Conservation (phyloP, 1,140 invertebrate genomes). For the Drosophila guanche region DNA sequence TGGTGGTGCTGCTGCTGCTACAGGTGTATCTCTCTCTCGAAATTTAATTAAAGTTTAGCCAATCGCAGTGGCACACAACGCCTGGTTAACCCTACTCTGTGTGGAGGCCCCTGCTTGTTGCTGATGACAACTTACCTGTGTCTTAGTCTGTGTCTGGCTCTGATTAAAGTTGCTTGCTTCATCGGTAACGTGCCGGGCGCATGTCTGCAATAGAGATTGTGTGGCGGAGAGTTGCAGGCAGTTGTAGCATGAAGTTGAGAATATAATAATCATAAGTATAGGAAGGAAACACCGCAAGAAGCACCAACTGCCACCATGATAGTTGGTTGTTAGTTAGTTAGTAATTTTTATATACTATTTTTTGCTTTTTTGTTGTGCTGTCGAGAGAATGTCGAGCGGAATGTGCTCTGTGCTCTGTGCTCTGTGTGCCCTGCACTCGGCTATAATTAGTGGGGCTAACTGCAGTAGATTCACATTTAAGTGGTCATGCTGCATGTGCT, state of each 20-base stretch:
- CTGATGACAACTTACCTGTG: conserved; percentile 75
- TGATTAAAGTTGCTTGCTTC: conserved; percentile 77
- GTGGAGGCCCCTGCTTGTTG: background rate
- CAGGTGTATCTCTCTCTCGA: conserved; percentile 29
- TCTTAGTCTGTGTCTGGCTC: conserved; percentile 67
- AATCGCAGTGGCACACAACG: conserved; percentile 52
- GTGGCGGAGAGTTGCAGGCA: conserved; percentile 15
- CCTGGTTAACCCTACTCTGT: conserved; percentile 14
- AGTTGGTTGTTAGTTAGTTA: conserved; percentile 62
- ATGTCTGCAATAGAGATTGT: conserved; percentile 58
- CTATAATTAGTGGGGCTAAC: conserved; percentile 72
- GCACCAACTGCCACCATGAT: background rate
- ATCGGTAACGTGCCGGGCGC: conserved; percentile 77
- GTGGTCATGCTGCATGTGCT: conserved; percentile 46
- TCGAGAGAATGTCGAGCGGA: conserved; percentile 58
- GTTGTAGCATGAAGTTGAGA: conserved; percentile 6
- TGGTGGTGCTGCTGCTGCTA: conserved; percentile 59
- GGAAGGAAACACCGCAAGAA: conserved; percentile 18
- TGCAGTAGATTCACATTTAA: conserved; percentile 50
- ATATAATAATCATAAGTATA: conserved; percentile 53
- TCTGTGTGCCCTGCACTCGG: background rate
- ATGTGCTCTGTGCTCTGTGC: conserved; percentile 25
- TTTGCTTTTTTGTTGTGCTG: conserved; percentile 12
- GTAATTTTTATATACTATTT: conserved; percentile 32
- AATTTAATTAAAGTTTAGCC: conserved; percentile 79